Base-by-base conservation (phyloP, 1,140 invertebrate genomes). In the Drosophila triauraria region DNA sequence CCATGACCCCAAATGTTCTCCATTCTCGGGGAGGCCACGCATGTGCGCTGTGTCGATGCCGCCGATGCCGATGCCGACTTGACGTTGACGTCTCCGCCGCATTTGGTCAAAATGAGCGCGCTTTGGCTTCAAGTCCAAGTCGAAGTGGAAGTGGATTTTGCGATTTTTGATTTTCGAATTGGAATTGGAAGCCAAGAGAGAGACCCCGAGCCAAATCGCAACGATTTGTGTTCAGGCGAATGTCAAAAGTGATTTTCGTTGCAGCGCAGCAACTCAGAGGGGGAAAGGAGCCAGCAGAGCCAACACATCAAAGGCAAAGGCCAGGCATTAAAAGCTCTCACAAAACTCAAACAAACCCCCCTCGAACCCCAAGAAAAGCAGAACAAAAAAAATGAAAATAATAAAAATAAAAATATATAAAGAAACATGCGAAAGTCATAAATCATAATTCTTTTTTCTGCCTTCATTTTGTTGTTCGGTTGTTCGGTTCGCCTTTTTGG, bases 391-490 rank as follows among this genome's bases (percentile, higher is more conserved):
- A 20, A 53, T 10, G 4, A 44, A 32, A 42, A 40, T 32, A 64
- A 43, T n/a, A 42, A 65, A 60, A 59, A 65, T 60, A 60, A 65
- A 61, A 30, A 13, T 47, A 61, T 62, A 27, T 44, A 75, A 42
- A 77, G 72, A 69, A 81, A 82, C 81, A 90, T 90, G 75, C 85
- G 75, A 90, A 85, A 90, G 85, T 84, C 81, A 90, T 90, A 90
- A 90, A 90, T 90, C 84, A 88, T 88, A 88, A 81, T 88, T 84
- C 72, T 84, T 78, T 86, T 79, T 75, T 81, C 82, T 80, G 62
- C 62, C 58, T 74, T 61, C 46, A 54, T 63, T 69, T 62, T 74
- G 51, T 57, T 61, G 68, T 69, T 77, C 44, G 48, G 61, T 51
- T 67, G 68, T 69, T 77, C 44, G 48, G 61, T 51, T 67, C 23